Base-by-base conservation (phyloP, 2,888 invertebrate species). In the Eristalis arbustorum region DNA sequence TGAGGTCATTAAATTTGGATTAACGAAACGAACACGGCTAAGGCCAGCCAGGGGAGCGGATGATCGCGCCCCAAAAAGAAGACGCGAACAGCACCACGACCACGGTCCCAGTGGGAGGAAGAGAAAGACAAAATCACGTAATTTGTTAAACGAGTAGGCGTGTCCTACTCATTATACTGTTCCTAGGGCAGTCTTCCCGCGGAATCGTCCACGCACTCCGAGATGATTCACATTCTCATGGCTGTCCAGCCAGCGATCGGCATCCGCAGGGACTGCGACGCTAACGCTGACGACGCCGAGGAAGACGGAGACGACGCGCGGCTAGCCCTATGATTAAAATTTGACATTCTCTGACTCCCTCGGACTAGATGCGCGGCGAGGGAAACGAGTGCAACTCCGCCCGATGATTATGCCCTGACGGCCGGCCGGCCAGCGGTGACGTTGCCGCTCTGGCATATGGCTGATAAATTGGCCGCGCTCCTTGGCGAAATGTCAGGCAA, bases 71-170 rank as follows among this genome's bases (percentile, higher is more conserved):
- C 18, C 28, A 49, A 67, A 64, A 72, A 40, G 67, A 69, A 49
- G 8, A 25, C 4, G 34, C 42, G 42, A 25, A 23, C 25, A 25
- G 31, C 25, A 31, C 31, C 31, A 25, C 25, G 25, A 2, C 25
- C 25, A 31, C 31, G 6, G 40, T 42, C 71, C 40, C 78, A 82
- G 78, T 78, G 83, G 84, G 73, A 84, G 75, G 57, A 80, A 88
- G 84, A 71, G 84, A 88, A 88, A 88, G 82, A 82, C 83, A 84
- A 84, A 88, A 88, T 84, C 88, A 88, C 79, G 88, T 88, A 88
- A 88, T 88, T 88, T 88, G 88, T 88, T 88, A 80, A 88, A 88
- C 88, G 88, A 88, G 88, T 73, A 77, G 88, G 88, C 88, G 88
- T 83, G 73, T 56, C 88, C 72, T 68, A 57, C 84, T 88, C 88